Conservation (phyloP, 1,140 invertebrate species). For the Megalopta genalis region DNA sequence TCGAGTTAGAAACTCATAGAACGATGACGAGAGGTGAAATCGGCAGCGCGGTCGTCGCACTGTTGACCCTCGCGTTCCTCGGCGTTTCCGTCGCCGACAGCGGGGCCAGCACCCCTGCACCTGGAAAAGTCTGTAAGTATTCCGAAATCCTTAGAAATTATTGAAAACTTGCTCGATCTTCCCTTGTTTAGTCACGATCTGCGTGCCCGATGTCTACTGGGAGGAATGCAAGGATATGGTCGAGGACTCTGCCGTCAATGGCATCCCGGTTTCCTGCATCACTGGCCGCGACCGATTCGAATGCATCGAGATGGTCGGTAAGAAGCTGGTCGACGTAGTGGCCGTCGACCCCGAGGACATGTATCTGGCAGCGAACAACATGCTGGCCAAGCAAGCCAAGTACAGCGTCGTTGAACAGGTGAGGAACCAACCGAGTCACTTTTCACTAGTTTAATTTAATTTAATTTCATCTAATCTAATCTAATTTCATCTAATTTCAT, state of each 20-base stretch:
- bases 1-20: background rate
- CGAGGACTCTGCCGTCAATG: conserved; percentile 82
- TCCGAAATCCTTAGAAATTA: too few relatives aligned
- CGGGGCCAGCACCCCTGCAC: background rate
- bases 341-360: conserved; percentile 91
- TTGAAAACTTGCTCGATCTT: too few relatives aligned
- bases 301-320: conserved; percentile 87
- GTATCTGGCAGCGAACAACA: conserved; percentile 87
- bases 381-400: conserved; percentile 83
- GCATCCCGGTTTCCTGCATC: conserved; percentile 84
- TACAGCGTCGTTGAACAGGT: conserved; percentile 86
- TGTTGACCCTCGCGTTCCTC: background rate
- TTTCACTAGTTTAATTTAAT: too few relatives aligned
- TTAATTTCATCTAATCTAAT: too few relatives aligned
- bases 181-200: conserved; percentile 83
- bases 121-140: conserved; percentile 49
- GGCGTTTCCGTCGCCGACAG: background rate
- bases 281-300: conserved; percentile 86
- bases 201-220: conserved; percentile 84
- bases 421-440: conserved; percentile 29
- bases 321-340: conserved; percentile 88
- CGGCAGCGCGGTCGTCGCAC: background rate
- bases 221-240: conserved; percentile 84
- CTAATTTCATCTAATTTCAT: too few relatives aligned
- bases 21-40: background rate